Evolutionary conservation across 2,113 vertebrate species (phyloP).

Genomic region (Nasalis larvatus): DNA sequence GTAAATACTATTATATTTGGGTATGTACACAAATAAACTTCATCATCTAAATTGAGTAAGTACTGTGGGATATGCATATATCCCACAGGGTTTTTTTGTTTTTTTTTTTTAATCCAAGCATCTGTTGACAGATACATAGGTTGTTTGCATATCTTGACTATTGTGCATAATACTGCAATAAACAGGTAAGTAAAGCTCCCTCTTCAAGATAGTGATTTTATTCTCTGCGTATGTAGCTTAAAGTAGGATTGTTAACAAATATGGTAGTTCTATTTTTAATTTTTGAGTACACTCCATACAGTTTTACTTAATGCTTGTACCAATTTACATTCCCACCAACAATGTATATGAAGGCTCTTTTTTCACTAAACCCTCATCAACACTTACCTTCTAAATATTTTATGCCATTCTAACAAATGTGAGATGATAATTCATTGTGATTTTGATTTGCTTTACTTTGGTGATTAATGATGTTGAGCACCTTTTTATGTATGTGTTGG

Average conservation of each 20-base stretch:
- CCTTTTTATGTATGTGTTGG: background rate
- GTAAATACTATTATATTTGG: too few relatives aligned
- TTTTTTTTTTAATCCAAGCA: background rate
- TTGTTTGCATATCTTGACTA: background rate
- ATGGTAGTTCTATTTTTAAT: background rate
- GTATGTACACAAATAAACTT: too few relatives aligned
- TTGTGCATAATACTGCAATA: background rate
- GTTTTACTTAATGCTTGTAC: background rate
- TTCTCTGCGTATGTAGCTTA: background rate
- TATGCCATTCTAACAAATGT: background rate
- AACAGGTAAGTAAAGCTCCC: background rate
- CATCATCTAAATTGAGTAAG: too few relatives aligned
- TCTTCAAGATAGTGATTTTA: too few relatives aligned
- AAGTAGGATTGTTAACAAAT: background rate
- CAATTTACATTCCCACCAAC: background rate
- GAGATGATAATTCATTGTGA: background rate
- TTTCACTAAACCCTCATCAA: background rate
- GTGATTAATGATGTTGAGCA: background rate
- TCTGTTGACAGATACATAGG: background rate
- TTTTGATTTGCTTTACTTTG: background rate
- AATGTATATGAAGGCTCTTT: background rate
- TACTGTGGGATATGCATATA: background rate
- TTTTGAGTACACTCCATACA: background rate
- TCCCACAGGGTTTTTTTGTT: fast-evolving
- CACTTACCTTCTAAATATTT: background rate